Evolutionary conservation across 2,113 vertebrate species (phyloP).

Genomic region (Vulpes lagopus): DNA sequence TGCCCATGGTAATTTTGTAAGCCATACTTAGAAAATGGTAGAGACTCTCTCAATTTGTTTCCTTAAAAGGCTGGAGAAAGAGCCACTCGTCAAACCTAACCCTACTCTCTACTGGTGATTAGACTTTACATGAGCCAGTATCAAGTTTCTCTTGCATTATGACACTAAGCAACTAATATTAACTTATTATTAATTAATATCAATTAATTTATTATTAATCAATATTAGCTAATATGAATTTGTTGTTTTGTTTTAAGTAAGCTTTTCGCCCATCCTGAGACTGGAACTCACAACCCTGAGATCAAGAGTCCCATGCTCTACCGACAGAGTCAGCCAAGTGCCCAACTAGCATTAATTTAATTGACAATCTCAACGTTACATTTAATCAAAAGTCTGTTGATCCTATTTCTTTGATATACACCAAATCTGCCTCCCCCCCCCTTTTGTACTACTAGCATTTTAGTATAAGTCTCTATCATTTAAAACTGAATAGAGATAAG

Average conservation of each 20-base stretch:
- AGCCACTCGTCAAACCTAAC: background rate
- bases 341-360: background rate
- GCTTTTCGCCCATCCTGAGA: background rate
- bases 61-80: background rate
- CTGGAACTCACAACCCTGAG: background rate
- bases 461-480: background rate
- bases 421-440: background rate
- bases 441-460: background rate
- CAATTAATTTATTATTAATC: background rate
- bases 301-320: background rate
- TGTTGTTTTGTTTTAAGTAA: background rate
- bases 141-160: background rate
- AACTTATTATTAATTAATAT: background rate
- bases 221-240: background rate
- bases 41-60: background rate
- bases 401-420: background rate
- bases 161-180: background rate
- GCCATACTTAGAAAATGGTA: background rate
- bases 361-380: background rate
- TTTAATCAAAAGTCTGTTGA: background rate
- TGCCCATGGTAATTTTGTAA: background rate
- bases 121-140: background rate
- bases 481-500: background rate
- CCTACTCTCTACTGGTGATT: background rate
- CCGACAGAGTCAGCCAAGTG: background rate